These are phyloP conservation scores for Drosophila anomalata DNA, from an alignment of 2,888 invertebrate genomes.

Conservation along the genomic window DNA sequence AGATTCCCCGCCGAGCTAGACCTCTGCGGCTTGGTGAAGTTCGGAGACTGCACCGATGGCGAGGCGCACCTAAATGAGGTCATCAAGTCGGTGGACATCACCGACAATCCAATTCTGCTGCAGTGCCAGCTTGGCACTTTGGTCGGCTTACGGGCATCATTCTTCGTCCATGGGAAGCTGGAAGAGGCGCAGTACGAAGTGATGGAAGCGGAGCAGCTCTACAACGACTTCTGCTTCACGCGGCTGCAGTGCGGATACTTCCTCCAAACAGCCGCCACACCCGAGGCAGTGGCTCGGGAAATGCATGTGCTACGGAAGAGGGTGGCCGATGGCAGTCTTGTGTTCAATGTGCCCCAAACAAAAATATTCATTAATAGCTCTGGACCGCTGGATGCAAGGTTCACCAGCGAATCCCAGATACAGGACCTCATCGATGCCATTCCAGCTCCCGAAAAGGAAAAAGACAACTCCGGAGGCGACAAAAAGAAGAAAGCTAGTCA, in stretches of 20 bases:
- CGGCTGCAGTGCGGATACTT: slow-evolving; percentile 88
- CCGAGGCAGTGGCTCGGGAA: slow-evolving; percentile 86
- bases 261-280: slow-evolving; percentile 86
- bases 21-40: slow-evolving; percentile 89
- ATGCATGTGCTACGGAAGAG: slow-evolving; percentile 88
- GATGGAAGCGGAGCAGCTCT: slow-evolving; percentile 87
- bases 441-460: slow-evolving; percentile 49
- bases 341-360: slow-evolving; percentile 88
- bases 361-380: slow-evolving; percentile 87
- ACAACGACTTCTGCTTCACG: slow-evolving; percentile 89
- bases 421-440: slow-evolving; percentile 64
- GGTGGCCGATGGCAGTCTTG: slow-evolving; percentile 89
- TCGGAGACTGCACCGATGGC: slow-evolving; percentile 86
- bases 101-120: slow-evolving; percentile 90
- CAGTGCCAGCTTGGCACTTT: slow-evolving; percentile 85
- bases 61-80: slow-evolving; percentile 87
- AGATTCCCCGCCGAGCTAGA: slow-evolving; percentile 91
- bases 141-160: slow-evolving; percentile 87
- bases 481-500: slow-evolving; percentile 45
- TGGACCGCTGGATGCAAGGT: slow-evolving; percentile 66
- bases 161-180: slow-evolving; percentile 89
- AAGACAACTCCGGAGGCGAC: slow-evolving; percentile 35
- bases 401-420: slow-evolving; percentile 72
- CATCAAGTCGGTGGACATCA: slow-evolving; percentile 89
- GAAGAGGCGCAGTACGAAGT: slow-evolving; percentile 87